Evolutionary conservation across 2,888 invertebrate genomes (phyloP), one percentile per base, ranked within the genome.

Genomic region (Xylota sylvarum): DNA sequence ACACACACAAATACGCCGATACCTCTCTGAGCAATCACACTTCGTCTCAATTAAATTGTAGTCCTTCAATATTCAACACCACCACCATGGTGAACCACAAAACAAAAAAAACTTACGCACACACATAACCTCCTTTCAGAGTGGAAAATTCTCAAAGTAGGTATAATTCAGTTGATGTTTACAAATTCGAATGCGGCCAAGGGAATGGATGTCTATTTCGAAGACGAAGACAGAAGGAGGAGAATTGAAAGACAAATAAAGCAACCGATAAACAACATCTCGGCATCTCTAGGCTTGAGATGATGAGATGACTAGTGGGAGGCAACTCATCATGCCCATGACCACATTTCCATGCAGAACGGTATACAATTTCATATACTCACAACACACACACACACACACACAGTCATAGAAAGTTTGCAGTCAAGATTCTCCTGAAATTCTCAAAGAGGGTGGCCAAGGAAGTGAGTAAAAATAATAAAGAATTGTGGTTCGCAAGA

Each of bases 201-300:
- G 46, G 65, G 23, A 67, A 73, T 17, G 60, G 55, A 40, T 78
- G 52, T 58, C 50, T 70, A 52, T 56, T 52, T 70, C 17, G 27
- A 32, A 12, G 17, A 56, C 5, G 35, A 40, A 60, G 10, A 62
- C 30, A 27, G 12, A 73, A n/a, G 40, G 52, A 60, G 23, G n/a
- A 69, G 52, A 76, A 55, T 56, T 52, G 32, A 67, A 74, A 74
- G 17, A 23, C 67, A 74, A 79, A 79, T 56, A 69, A 73, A 50
- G 56, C 67, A 69, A 69, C 55, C 60, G 48, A 79, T 79, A 79
- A 56, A 78, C 60, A 78, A 60, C 77, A 78, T 62, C 65, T 84
- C 72, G 35, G 55, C 32, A 56, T 37, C 10, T 9, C 23, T 9
- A 48, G 12, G 48, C 48, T 64, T 6, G 19, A 64, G 69, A 76